phyloP scores from a whole-genome alignment of 2,113 vertebrate species.

The Rutilus rutilus region DNA sequence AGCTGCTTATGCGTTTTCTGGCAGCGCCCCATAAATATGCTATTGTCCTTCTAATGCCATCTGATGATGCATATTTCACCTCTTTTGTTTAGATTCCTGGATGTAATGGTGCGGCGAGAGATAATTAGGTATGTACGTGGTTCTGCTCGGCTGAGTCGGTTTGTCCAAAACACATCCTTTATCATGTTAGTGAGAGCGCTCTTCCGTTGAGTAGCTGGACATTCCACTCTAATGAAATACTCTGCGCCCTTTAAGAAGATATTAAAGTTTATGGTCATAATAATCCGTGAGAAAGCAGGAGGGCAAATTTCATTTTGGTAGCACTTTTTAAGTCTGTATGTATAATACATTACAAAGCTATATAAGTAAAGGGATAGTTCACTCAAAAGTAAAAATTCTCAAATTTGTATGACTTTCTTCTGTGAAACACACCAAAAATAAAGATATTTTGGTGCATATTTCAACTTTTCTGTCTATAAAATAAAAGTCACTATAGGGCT shows the following conservation, averaged over 20 bases:
- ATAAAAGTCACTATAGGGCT: background rate
- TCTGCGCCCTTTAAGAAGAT: conserved; percentile 30
- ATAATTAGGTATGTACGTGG: conserved; percentile 36
- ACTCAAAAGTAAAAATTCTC: background rate
- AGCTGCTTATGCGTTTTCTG: background rate
- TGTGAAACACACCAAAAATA: background rate
- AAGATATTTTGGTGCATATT: background rate
- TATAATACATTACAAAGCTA: background rate
- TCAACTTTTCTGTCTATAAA: background rate
- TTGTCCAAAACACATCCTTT: conserved; percentile 38
- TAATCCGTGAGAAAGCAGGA: conserved; percentile 46
- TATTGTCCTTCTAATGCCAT: background rate
- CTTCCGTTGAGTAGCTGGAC: conserved; percentile 40
- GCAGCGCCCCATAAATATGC: background rate
- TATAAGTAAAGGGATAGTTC: background rate
- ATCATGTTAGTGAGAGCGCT: conserved; percentile 39
- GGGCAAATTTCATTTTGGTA: background rate
- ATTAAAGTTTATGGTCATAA: conserved; percentile 46
- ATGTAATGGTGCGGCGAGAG: conserved; percentile 22
- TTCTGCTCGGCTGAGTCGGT: conserved; percentile 26
- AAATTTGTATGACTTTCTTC: background rate
- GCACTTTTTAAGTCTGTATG: background rate
- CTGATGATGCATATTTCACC: conserved; percentile 22
- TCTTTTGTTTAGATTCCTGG: conserved; percentile 36
- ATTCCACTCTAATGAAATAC: conserved; percentile 50